phyloP scores from a whole-genome alignment of 2,888 invertebrate species.

The Alloplasta piceator region DNA sequence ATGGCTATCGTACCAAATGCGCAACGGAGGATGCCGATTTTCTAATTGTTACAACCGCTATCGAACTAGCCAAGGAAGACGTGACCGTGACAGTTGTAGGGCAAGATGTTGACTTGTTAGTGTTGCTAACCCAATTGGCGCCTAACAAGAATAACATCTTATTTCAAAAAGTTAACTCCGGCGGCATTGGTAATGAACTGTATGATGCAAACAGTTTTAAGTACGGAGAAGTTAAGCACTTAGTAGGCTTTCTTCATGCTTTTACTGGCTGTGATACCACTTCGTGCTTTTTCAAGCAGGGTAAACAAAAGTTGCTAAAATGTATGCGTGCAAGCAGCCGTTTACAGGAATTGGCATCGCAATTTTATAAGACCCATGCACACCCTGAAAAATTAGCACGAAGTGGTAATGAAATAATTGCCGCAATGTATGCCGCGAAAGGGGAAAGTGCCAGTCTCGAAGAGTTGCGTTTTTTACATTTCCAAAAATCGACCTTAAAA shows the following conservation, averaged over 20 bases:
- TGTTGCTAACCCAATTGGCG: conserved; percentile 10
- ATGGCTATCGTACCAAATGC: neutral
- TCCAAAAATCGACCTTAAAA: too few species aligned
- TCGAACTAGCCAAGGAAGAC: conserved; percentile 1
- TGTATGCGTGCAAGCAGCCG: too few species aligned
- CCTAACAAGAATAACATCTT: neutral
- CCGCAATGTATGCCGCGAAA: too few species aligned
- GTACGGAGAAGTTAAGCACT: neutral
- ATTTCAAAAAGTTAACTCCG: conserved; percentile 7
- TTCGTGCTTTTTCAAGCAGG: too few species aligned
- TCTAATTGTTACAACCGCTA: conserved; percentile 1
- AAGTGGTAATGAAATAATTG: too few species aligned
- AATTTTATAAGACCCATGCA: too few species aligned
- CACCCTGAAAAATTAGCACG: too few species aligned
- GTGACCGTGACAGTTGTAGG: conserved; percentile 6
- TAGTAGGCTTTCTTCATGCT: neutral
- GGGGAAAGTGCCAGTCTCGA: too few species aligned
- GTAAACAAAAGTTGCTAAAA: too few species aligned
- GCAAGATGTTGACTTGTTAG: conserved; percentile 17
- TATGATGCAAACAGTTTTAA: conserved; percentile 4
- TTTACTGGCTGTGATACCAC: too few species aligned
- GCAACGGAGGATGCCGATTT: conserved; percentile 18
- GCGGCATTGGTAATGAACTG: conserved; percentile 1
- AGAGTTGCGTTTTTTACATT: too few species aligned
- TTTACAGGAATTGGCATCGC: too few species aligned